phyloP scores from a whole-genome alignment of 2,888 invertebrate species.

The Trachelus iudaicus region DNA sequence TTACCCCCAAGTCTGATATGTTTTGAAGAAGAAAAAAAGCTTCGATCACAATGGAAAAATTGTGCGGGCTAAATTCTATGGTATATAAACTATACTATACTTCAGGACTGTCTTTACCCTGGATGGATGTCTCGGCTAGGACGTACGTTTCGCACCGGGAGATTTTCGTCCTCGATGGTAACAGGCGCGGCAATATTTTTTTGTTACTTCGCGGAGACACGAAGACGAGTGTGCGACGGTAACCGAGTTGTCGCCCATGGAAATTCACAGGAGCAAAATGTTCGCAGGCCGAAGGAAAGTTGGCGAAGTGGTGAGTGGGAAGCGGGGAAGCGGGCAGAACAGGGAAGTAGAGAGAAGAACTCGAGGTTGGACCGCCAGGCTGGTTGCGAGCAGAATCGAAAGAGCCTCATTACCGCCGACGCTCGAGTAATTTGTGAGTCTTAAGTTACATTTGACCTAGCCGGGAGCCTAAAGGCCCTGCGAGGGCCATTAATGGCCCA shows the following conservation, averaged over 20 bases:
- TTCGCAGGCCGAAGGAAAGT: background rate
- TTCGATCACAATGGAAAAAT: background rate
- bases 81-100: no score
- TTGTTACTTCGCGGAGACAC: background rate
- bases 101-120: no score
- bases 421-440: slow-evolving; percentile 29
- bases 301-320: background rate
- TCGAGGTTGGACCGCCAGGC: slow-evolving; percentile 9
- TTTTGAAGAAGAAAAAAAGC: background rate
- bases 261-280: background rate
- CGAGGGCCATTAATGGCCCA: slow-evolving; percentile 24
- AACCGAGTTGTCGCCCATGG: background rate
- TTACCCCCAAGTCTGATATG: no score
- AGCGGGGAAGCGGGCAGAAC: background rate
- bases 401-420: slow-evolving; percentile 28
- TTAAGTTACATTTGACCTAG: slow-evolving; percentile 22
- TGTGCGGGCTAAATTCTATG: no score
- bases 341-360: slow-evolving; percentile 7
- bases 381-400: slow-evolving; percentile 34
- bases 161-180: background rate
- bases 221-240: background rate
- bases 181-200: background rate
- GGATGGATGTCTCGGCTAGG: background rate
- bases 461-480: slow-evolving; percentile 17
- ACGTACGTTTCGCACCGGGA: background rate